Base-by-base conservation (phyloP, 1,140 invertebrate species). In the Drosophila guanche region DNA sequence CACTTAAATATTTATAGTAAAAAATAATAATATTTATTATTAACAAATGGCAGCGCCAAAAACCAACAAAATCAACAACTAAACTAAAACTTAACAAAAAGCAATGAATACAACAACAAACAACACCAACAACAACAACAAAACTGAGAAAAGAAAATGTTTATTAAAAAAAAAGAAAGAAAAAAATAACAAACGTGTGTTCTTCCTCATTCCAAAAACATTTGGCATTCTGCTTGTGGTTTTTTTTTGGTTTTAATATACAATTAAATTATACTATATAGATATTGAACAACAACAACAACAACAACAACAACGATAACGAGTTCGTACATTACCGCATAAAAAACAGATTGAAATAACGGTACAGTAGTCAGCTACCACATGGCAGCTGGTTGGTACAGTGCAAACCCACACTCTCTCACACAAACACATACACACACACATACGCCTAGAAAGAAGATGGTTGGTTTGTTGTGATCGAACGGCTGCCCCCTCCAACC, bases 21-120 rank as follows among this genome's bases (percentile, higher is more conserved):
- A 84, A 89, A 71, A 79, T 73, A 79, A 90, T 71, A 79, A 78
- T 77, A 90, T 75, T 83, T 84, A 90, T 76, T 89, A 89, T 76
- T 79, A 90, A 47, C 29, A 63, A 84, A 75, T 52, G 72, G 65
- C 61, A 72, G 68, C 68, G 50, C 57, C 61, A 62, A 69, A 62
- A 57, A 69, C 41, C 59, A 73, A 52, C 66, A 67, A 62, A 55
- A 77, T 62, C 69, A 74, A 47, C 63, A 68, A 53, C 60, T 65
- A 60, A 71, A 54, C 42, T 62, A 58, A 43, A 74, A 67, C 48
- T 47, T 48, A 48, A 46, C 53, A 65, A 70, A 78, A 79, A 47
- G 70, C 60, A 84, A 83, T 74, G 69, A 77, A 75, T 76, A 57
- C 63, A 83, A 66, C 68, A 81, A 20, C 16, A 20, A 20, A 20